Evolutionary conservation across 2,888 invertebrate genomes (phyloP).

Genomic region (Venusia cambrica): DNA sequence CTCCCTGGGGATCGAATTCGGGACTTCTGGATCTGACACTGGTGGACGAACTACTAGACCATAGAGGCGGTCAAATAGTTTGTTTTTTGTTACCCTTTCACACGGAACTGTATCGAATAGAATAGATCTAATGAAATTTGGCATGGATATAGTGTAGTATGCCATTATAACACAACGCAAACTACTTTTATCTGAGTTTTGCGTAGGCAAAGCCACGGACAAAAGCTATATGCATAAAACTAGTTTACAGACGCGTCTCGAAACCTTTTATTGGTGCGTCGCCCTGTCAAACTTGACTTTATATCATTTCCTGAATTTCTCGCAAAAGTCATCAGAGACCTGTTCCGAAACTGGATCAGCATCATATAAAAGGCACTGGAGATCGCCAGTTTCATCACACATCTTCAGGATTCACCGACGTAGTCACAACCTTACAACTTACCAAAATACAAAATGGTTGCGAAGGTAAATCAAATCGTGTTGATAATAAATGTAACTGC

Average conservation of each 20-base stretch:
- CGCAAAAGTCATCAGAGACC: slow-evolving; percentile 33
- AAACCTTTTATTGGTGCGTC: slow-evolving; percentile 53
- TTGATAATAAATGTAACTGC: no score
- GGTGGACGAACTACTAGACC: no score
- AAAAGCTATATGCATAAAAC: slow-evolving; percentile 18
- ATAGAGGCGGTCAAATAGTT: no score
- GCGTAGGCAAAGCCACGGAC: no score
- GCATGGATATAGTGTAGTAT: no score
- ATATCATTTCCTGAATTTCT: slow-evolving; percentile 67
- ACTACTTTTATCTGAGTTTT: no score
- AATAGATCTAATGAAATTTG: no score
- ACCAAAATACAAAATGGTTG: slow-evolving; percentile 55
- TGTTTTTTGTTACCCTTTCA: no score
- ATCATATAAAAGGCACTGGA: slow-evolving; percentile 51
- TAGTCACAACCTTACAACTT: slow-evolving; percentile 59
- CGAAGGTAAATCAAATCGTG: slow-evolving; percentile 53
- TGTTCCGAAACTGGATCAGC: slow-evolving; percentile 54
- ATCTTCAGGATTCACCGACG: slow-evolving; percentile 49
- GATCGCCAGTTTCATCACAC: slow-evolving; percentile 45
- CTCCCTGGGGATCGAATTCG: no score
- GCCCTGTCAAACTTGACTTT: slow-evolving; percentile 68
- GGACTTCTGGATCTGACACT: no score
- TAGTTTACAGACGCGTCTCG: slow-evolving; percentile 30
- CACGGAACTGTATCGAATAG: no score
- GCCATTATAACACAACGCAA: no score